Conservation (phyloP, 2,888 invertebrate species). For the Plagodis pulveraria region DNA sequence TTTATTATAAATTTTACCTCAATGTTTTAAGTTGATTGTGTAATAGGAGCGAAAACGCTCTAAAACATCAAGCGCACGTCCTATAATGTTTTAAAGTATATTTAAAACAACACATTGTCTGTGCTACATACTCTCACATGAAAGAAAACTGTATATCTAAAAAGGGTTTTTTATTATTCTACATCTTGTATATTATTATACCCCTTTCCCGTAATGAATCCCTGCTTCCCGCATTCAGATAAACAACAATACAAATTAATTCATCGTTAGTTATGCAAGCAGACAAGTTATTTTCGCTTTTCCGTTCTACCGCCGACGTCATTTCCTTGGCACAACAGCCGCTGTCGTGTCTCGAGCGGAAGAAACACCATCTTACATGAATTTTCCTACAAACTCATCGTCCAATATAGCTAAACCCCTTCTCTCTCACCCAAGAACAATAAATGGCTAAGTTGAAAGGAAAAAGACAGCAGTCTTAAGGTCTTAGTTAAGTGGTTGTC, state of each 20-base stretch:
- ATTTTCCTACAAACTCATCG: conserved; percentile 53
- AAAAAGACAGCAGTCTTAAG: conserved; percentile 29
- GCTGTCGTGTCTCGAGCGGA: conserved; percentile 52
- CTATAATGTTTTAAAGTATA: too few species aligned
- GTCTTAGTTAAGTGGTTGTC: conserved; percentile 48
- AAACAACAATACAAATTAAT: conserved; percentile 38
- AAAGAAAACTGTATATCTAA: too few species aligned
- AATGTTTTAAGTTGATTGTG: too few species aligned
- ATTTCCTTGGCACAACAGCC: conserved; percentile 70
- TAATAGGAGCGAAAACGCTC: too few species aligned
- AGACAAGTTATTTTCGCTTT: conserved; percentile 56
- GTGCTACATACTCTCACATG: too few species aligned
- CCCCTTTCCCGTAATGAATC: conserved; percentile 12
- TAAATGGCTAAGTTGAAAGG: background rate
- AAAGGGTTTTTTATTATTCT: too few species aligned
- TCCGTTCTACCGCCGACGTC: conserved; percentile 61
- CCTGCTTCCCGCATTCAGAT: conserved; percentile 9
- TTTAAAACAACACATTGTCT: too few species aligned
- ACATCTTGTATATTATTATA: too few species aligned
- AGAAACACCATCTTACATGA: conserved; percentile 67
- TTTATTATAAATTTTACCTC: too few species aligned
- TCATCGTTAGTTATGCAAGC: conserved; percentile 30
- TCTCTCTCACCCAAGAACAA: conserved; percentile 18
- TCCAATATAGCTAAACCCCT: conserved; percentile 36
- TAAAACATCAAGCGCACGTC: too few species aligned